These are phyloP conservation scores for Thysanoteuthis rhombus DNA, from an alignment of 2,888 invertebrate genomes.

Conservation along the genomic window DNA sequence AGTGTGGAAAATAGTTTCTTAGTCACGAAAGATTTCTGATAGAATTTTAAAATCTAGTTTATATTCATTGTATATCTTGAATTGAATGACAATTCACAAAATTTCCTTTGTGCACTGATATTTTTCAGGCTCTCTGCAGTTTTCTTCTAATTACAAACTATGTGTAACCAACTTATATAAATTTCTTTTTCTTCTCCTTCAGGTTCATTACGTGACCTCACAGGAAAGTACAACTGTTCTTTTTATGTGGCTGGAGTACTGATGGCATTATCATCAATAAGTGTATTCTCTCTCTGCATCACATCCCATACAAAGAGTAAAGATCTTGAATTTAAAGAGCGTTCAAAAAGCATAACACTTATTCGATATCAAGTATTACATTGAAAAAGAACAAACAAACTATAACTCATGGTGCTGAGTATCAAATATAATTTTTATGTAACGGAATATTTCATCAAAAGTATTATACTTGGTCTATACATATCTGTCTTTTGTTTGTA, in stretches of 20 bases:
- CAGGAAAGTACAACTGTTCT: constrained; percentile 12
- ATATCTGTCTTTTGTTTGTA: too few relatives aligned
- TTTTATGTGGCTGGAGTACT: constrained; percentile 30
- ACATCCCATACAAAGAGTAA: neutral
- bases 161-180: neutral
- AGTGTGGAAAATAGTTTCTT: too few relatives aligned
- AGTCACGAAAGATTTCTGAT: too few relatives aligned
- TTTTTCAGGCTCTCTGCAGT: neutral
- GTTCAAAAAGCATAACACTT: neutral
- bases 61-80: neutral
- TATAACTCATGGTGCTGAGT: too few relatives aligned
- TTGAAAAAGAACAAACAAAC: neutral
- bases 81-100: neutral
- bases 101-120: too few relatives aligned
- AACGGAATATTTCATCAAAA: too few relatives aligned
- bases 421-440: too few relatives aligned
- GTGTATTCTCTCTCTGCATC: neutral
- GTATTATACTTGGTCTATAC: too few relatives aligned
- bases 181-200: neutral
- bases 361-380: neutral
- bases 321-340: neutral
- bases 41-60: too few relatives aligned
- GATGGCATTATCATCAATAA: neutral
- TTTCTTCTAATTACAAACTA: neutral
- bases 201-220: neutral